Conservation (phyloP, 2,113 vertebrate species). For the Ivindomyrus marchei region DNA sequence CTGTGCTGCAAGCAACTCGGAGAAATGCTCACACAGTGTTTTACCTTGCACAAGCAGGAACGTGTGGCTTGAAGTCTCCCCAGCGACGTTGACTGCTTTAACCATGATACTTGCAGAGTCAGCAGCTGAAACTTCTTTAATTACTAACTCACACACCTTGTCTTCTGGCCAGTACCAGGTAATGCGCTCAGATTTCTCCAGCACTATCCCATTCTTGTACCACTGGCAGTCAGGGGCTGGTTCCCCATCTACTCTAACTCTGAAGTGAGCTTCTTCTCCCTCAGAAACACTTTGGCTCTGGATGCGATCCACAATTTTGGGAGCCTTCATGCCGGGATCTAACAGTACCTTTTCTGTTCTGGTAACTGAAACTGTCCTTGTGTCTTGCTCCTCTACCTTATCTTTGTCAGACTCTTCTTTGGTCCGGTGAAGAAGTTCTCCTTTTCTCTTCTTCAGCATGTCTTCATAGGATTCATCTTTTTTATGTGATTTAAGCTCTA, state of each 20-base stretch:
- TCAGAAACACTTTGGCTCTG: constrained; percentile 85
- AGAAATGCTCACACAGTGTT: neutral
- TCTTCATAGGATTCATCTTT: constrained; percentile 93
- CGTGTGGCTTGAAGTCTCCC: constrained; percentile 92
- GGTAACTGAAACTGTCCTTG: constrained; percentile 74
- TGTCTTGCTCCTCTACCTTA: constrained; percentile 74
- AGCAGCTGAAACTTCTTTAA: constrained; percentile 77
- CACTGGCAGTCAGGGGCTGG: constrained; percentile 94
- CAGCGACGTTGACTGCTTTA: constrained; percentile 84
- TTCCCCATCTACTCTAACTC: constrained; percentile 80
- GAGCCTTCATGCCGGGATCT: constrained; percentile 90
- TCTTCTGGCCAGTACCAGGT: constrained; percentile 97
- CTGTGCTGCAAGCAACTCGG: neutral
- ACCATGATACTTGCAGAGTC: constrained; percentile 98
- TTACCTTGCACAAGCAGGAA: constrained; percentile 96
- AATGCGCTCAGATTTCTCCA: constrained; percentile 83
- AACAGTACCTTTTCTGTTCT: constrained; percentile 81
- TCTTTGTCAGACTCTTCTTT: constrained; percentile 86
- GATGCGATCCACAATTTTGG: constrained; percentile 90
- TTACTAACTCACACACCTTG: constrained; percentile 87
- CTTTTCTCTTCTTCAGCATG: constrained; percentile 88
- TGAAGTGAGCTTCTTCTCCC: constrained; percentile 81
- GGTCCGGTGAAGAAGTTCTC: constrained; percentile 85
- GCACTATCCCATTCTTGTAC: constrained; percentile 92
- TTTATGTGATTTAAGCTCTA: constrained; percentile 90